Evolutionary conservation across 1,140 invertebrate species (phyloP), one percentile per base, ranked within the genome.

Genomic region (Atta cephalotes): DNA sequence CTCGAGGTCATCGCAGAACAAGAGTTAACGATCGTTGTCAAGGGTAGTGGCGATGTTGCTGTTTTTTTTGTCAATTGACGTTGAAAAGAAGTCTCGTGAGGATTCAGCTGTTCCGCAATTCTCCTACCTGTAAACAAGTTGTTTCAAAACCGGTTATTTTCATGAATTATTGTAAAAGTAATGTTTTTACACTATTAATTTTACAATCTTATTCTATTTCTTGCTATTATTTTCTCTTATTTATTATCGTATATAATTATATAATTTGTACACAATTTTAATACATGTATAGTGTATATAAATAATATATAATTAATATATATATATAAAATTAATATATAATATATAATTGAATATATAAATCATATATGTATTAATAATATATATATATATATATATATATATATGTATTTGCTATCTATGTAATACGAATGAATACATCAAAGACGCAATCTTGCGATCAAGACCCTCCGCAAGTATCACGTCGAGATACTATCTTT

Each of bases 1-100:
- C 91, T 93, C 85, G 91, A 92, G 92, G 92, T 93, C 93, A 93
- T 92, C 90, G 88, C 74, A 10, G 92, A 89, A 89, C 89, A 91
- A 91, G 89, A 93, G 92, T 93, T 93, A 93, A 92, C 89, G 91
- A 92, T 92, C 90, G 86, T 88, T 91, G 81, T 90, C 77, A 78
- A 87, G 82, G 66, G 71, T 68, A 71, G 87, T 60, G 28, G n/a
- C 21, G 78, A 7, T 45, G 51, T 12, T 53, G 14, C 28, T 78
- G 53, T 51, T 79, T 60, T 87, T 79, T 74, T 89, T 78, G 45
- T 51, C 53, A 81, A 72, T 60, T 35, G 80, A 62, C 88, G n/a
- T 72, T 88, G 53, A 74, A 68, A 51, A 18, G 70, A 66, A 39
- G 21, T 62, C 65, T 78, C n/a, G 16, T n/a, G 28, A 88, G 53